Conservation (phyloP, 1,140 invertebrate genomes). For the Antheraea mylitta region DNA sequence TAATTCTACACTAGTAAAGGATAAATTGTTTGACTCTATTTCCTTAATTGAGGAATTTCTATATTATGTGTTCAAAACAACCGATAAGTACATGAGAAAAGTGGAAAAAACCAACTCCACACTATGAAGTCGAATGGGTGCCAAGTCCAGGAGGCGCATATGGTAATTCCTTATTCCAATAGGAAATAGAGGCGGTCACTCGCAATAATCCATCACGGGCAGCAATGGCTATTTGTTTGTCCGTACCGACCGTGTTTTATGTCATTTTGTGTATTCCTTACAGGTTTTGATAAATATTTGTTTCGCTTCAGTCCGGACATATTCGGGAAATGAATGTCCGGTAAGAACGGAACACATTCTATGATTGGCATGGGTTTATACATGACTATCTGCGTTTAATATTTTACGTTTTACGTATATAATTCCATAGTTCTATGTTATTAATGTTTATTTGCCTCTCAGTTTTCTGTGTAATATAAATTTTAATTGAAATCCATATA, state of each 20-base stretch:
- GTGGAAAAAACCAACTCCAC: slow-evolving; percentile 42
- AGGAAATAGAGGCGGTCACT: slow-evolving; percentile 76
- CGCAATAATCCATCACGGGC: slow-evolving; percentile 75
- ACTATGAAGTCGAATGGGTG: slow-evolving; percentile 25
- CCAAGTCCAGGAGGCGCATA: slow-evolving; percentile 62
- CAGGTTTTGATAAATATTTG: slow-evolving; percentile 78
- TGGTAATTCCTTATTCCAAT: slow-evolving; percentile 77
- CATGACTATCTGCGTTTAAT: slow-evolving; percentile 13
- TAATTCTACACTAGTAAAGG: too few species aligned
- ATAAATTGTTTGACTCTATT: too few species aligned
- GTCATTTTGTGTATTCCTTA: slow-evolving; percentile 76
- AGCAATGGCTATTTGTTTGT: slow-evolving; percentile 56
- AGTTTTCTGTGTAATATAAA: too few species aligned
- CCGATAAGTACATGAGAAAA: too few species aligned
- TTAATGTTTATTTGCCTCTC: not conserved
- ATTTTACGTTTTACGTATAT: not conserved
- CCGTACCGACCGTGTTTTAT: slow-evolving; percentile 62
- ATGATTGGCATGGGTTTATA: slow-evolving; percentile 58
- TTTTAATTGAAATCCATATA: too few species aligned
- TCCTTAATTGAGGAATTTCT: too few species aligned
- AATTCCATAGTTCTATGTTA: not conserved
- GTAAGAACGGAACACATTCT: slow-evolving; percentile 43
- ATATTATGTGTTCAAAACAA: too few species aligned
- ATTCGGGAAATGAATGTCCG: slow-evolving; percentile 73
- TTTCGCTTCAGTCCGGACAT: slow-evolving; percentile 68